These are phyloP conservation scores for Pelvicachromis taeniatus DNA, from an alignment of 2,113 vertebrate species.

Conservation along the genomic window DNA sequence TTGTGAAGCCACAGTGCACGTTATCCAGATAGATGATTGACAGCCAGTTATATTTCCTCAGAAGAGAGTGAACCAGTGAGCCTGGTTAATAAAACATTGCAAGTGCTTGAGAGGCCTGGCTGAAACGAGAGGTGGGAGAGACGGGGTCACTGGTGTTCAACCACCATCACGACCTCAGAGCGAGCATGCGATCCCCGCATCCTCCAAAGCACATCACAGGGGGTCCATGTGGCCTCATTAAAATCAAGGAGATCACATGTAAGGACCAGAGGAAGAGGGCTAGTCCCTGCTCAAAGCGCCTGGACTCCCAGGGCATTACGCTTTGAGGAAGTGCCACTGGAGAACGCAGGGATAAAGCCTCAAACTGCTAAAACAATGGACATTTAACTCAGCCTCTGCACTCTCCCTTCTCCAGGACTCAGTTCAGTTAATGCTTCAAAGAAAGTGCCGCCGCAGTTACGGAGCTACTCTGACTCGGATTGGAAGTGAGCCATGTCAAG, in stretches of 20 bases:
- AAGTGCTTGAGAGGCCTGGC: conserved; percentile 47
- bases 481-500: conserved; percentile 46
- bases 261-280: conserved; percentile 73
- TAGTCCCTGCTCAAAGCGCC: conserved; percentile 58
- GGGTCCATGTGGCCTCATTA: conserved; percentile 76
- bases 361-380: conserved; percentile 52
- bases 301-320: conserved; percentile 52
- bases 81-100: conserved; percentile 78
- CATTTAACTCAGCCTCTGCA: conserved; percentile 58
- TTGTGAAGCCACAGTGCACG: conserved; percentile 46
- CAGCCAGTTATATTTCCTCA: conserved; percentile 60
- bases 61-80: conserved; percentile 68
- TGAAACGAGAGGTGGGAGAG: conserved; percentile 36
- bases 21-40: conserved; percentile 64
- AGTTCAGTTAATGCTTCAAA: conserved; percentile 52
- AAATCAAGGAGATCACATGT: conserved; percentile 76
- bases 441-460: not conserved
- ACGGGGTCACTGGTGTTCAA: conserved; percentile 60
- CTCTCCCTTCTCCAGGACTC: conserved; percentile 26
- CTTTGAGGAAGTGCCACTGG: conserved; percentile 55
- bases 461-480: conserved; percentile 23
- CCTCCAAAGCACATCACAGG: conserved; percentile 72
- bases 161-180: conserved; percentile 45
- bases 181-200: conserved; percentile 21
- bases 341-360: conserved; percentile 50